Evolutionary conservation across 2,888 invertebrate species (phyloP).

Genomic region (Lampropteryx suffumata): DNA sequence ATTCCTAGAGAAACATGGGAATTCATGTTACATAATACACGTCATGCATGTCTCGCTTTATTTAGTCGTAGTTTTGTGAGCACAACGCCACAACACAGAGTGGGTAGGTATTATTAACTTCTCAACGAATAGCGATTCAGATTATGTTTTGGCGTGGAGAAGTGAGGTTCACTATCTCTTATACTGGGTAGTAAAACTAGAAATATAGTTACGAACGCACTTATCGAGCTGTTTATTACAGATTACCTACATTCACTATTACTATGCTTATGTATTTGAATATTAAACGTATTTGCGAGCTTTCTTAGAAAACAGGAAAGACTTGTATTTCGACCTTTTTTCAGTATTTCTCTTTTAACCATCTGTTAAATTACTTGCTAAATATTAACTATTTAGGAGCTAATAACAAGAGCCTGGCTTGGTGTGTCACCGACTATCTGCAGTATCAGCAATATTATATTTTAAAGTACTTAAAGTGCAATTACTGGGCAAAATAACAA

Average conservation of each 20-base stretch:
- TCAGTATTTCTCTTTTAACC: too few species aligned
- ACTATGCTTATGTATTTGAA: constrained; percentile 52
- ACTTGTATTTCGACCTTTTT: neutral
- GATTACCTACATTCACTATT: constrained; percentile 49
- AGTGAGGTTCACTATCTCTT: constrained; percentile 45
- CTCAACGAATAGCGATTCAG: constrained; percentile 54
- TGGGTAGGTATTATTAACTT: constrained; percentile 55
- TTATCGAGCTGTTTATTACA: constrained; percentile 48
- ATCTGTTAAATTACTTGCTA: too few species aligned
- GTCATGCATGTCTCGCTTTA: constrained; percentile 47
- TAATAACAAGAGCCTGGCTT: too few species aligned
- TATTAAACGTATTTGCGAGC: constrained; percentile 34
- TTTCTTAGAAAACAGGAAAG: constrained; percentile 8
- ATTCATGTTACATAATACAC: constrained; percentile 46
- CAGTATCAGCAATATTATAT: too few species aligned
- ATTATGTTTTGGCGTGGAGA: constrained; percentile 48
- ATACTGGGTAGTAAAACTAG: constrained; percentile 50
- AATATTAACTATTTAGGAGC: too few species aligned
- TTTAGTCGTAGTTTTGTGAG: constrained; percentile 51
- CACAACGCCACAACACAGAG: too few species aligned
- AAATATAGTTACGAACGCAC: constrained; percentile 44
- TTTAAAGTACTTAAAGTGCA: too few species aligned
- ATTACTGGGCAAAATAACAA: too few species aligned
- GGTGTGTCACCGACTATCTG: too few species aligned
- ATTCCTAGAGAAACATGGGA: constrained; percentile 44